Conservation (phyloP, 30 jellyfish, hydroid and myxozoan species). For the Hydractinia symbiolongicarpus region DNA sequence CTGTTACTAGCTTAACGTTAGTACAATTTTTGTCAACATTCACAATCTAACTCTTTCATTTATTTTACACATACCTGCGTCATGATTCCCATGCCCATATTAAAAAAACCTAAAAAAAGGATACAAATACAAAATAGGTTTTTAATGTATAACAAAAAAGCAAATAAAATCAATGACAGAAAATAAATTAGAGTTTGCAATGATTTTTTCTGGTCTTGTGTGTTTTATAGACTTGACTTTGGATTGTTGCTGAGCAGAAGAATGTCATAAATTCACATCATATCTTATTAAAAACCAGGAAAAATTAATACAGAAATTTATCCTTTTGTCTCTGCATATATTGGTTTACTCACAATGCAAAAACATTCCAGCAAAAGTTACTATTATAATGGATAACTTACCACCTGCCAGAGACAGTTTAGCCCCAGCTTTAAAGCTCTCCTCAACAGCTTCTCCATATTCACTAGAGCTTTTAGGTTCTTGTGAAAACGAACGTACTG, state of each 20-base stretch:
- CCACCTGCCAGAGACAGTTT: constrained; percentile 58
- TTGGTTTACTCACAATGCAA: no score
- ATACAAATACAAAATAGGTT: neutral
- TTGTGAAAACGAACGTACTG: constrained; percentile 89
- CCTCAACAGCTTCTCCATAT: constrained; percentile 50
- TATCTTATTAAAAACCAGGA: no score
- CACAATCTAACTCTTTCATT: no score
- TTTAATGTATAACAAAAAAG: neutral
- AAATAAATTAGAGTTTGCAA: neutral
- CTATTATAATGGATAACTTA: neutral
- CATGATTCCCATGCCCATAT: constrained; percentile 55
- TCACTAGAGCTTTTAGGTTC: constrained; percentile 50
- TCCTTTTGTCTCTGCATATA: no score
- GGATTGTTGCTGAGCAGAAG: no score
- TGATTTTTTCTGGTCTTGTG: no score
- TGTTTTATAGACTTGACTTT: no score
- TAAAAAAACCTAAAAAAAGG: constrained; percentile 56
- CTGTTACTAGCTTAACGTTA: no score
- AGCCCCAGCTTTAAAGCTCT: constrained; percentile 56
- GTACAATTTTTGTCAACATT: no score
- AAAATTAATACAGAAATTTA: no score
- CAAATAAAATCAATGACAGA: neutral
- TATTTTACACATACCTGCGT: constrained; percentile 52
- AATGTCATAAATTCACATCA: no score
- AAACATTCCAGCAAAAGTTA: no score